Percentiles rank a stretch among this genome's conserved stretches.
These are phyloP conservation scores for Sterrhoptilus dennistouni DNA, from an alignment of 2,113 vertebrate species.

Conservation along the genomic window DNA sequence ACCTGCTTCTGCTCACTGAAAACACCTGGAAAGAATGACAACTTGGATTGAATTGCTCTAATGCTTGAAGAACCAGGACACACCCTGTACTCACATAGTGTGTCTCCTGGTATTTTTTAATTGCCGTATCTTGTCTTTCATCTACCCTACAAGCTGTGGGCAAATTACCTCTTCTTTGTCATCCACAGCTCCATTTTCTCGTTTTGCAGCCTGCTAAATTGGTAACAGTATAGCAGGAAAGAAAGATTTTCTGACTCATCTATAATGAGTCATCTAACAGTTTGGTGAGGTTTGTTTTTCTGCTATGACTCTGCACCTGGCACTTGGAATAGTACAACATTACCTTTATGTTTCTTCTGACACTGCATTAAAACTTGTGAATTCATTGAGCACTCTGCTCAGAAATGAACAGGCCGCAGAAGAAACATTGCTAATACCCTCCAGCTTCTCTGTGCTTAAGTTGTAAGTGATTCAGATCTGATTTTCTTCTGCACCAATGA, in stretches of 20 bases:
- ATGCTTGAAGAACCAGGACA: background rate
- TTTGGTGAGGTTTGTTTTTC: constrained; percentile 20
- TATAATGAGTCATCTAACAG: constrained; percentile 43
- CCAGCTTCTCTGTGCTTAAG: background rate
- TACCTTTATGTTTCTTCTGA: constrained; percentile 35
- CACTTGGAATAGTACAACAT: background rate
- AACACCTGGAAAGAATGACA: background rate
- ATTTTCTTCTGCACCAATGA: background rate
- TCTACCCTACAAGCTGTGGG: constrained; percentile 7
- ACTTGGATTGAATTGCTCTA: background rate
- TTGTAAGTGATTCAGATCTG: background rate
- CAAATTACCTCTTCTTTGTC: constrained; percentile 41
- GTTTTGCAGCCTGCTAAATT: constrained; percentile 47
- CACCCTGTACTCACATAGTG: background rate
- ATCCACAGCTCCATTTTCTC: constrained; percentile 27
- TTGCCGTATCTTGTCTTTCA: constrained; percentile 38
- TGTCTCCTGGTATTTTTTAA: constrained; percentile 28
- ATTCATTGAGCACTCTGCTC: background rate
- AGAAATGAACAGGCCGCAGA: background rate
- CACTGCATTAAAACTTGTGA: background rate
- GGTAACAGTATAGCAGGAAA: constrained; percentile 13
- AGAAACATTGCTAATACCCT: background rate
- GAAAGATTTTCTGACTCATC: constrained; percentile 60
- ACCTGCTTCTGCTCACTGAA: background rate
- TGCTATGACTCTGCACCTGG: constrained; percentile 4